Percentiles rank a stretch among this genome's conserved stretches.
Conservation (phyloP, 2,797 vertebrate genomes). For the Lindbergichthys nudifrons region DNA sequence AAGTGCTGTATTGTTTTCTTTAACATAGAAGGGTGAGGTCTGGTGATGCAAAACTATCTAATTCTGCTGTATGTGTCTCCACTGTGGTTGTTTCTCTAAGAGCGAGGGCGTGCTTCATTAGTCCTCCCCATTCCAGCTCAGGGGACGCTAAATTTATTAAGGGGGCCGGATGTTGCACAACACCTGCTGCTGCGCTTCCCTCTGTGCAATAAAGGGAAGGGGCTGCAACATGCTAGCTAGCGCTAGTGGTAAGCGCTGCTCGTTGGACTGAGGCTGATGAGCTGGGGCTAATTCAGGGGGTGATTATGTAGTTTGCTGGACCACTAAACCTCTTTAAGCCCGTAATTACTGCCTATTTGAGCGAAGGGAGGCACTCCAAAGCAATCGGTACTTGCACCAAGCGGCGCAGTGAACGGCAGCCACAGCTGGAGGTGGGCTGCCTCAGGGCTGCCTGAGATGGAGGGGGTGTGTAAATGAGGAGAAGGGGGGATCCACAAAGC, state of each 20-base stretch:
- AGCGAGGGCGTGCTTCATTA: constrained; percentile 79
- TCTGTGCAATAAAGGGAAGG: constrained; percentile 76
- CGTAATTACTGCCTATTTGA: constrained; percentile 99
- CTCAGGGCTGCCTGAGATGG: constrained; percentile 91
- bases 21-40: constrained; percentile 37
- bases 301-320: constrained; percentile 99
- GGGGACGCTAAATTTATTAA: constrained; percentile 77
- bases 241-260: constrained; percentile 94
- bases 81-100: constrained; percentile 44
- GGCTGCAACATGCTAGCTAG: constrained; percentile 89
- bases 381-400: constrained; percentile 90
- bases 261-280: constrained; percentile 99
- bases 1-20: constrained; percentile 44
- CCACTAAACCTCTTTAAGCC: constrained; percentile 99
- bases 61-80: constrained; percentile 28
- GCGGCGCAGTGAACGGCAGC: constrained; percentile 87
- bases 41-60: constrained; percentile 36
- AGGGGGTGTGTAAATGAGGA: constrained; percentile 91
- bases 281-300: constrained; percentile 97
- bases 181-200: constrained; percentile 82
- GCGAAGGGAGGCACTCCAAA: constrained; percentile 98
- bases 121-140: constrained; percentile 68
- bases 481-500: constrained; percentile 85
- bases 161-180: constrained; percentile 80
- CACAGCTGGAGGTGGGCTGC: constrained; percentile 98